These are phyloP conservation scores for Syngnathus scovelli DNA, from an alignment of 2,113 vertebrate genomes.

Conservation along the genomic window DNA sequence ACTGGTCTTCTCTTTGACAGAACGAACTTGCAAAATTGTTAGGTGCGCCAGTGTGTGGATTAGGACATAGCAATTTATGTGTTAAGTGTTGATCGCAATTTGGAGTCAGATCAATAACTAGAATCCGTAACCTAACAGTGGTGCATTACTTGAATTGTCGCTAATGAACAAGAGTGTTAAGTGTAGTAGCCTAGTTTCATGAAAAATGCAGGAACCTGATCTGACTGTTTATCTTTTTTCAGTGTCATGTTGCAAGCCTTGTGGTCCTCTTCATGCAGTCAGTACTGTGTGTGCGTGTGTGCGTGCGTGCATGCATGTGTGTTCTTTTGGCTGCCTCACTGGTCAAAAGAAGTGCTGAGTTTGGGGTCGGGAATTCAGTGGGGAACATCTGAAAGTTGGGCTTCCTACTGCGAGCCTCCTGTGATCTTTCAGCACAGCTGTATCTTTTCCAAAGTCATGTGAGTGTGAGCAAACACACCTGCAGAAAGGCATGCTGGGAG, in stretches of 20 bases:
- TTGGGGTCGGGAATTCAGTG: slow-evolving; percentile 34
- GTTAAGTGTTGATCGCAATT: too few relatives aligned
- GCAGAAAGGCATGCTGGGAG: slow-evolving; percentile 60
- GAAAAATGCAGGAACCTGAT: not conserved
- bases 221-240: not conserved
- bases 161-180: not conserved
- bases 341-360: slow-evolving; percentile 19
- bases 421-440: slow-evolving; percentile 63
- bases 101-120: too few relatives aligned
- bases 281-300: slow-evolving; percentile 1
- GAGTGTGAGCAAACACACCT: slow-evolving; percentile 63
- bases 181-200: not conserved
- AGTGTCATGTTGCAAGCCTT: not conserved
- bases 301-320: not conserved
- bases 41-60: too few relatives aligned
- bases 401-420: slow-evolving; percentile 44
- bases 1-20: too few relatives aligned
- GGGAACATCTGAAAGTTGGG: slow-evolving; percentile 54
- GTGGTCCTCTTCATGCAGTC: not conserved
- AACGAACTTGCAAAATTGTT: too few relatives aligned
- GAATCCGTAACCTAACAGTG: too few relatives aligned
- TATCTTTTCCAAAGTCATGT: slow-evolving; percentile 45
- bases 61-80: too few relatives aligned
- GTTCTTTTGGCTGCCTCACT: slow-evolving; percentile 4
- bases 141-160: not conserved